Conservation (phyloP, 2,113 vertebrate species). For the Pogona vitticeps region DNA sequence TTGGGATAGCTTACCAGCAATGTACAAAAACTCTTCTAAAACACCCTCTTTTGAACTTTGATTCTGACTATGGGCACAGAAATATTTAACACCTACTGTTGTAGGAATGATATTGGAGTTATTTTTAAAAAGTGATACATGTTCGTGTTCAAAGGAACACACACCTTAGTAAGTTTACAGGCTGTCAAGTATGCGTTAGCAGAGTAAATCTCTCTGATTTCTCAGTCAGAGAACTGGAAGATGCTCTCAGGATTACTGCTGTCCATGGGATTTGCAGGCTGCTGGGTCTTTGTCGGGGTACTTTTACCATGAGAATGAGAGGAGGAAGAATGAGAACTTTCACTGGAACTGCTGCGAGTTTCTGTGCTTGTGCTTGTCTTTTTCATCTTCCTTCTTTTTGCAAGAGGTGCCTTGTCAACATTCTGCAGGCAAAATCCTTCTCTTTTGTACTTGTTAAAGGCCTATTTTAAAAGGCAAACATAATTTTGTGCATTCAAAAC, state of each 20-base stretch:
- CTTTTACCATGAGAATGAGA: slow-evolving; percentile 92
- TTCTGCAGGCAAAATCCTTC: slow-evolving; percentile 98
- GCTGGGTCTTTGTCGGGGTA: slow-evolving; percentile 76
- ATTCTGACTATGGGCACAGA: slow-evolving; percentile 52
- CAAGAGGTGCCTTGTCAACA: slow-evolving; percentile 89
- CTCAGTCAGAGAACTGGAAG: slow-evolving; percentile 83
- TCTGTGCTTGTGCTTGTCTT: slow-evolving; percentile 98
- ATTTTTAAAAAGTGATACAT: slow-evolving; percentile 56
- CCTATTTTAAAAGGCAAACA: slow-evolving; percentile 75
- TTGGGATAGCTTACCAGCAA: background rate
- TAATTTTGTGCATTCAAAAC: slow-evolving; percentile 27
- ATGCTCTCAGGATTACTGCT: slow-evolving; percentile 75
- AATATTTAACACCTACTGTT: slow-evolving; percentile 62
- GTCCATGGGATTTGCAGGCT: slow-evolving; percentile 73
- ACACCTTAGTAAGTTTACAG: slow-evolving; percentile 15
- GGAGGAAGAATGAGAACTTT: slow-evolving; percentile 94
- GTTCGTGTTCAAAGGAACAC: slow-evolving; percentile 25
- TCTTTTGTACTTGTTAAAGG: slow-evolving; percentile 97
- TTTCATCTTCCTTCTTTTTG: slow-evolving; percentile 98
- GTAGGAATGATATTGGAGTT: slow-evolving; percentile 59
- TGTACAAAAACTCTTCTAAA: background rate
- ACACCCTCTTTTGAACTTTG: background rate
- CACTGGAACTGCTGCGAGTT: slow-evolving; percentile 96
- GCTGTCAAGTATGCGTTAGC: background rate
- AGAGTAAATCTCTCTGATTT: background rate